phyloP scores from a whole-genome alignment of 1,140 invertebrate species.

The Dysdera silvatica region DNA sequence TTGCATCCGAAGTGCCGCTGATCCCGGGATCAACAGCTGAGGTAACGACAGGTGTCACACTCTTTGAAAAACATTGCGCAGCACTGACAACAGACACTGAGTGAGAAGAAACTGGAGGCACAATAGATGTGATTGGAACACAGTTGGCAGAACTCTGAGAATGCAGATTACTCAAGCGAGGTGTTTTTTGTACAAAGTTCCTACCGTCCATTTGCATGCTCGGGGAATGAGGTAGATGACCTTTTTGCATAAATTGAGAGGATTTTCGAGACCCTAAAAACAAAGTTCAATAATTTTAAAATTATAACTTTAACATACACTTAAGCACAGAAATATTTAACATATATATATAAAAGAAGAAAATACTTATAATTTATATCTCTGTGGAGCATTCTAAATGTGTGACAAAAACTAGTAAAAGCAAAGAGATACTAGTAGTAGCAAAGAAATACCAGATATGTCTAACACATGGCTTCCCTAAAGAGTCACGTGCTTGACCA shows the following conservation, averaged over 20 bases:
- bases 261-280: conserved; percentile 22
- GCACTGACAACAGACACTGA: too few species aligned
- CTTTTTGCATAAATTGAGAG: conserved; percentile 26
- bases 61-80: too few species aligned
- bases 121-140: conserved; percentile 21
- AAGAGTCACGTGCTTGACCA: too few species aligned
- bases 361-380: background rate
- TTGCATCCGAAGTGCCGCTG: conserved; percentile 21
- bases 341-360: background rate
- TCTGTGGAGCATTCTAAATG: background rate
- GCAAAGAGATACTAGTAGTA: too few species aligned
- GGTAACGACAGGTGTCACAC: too few species aligned
- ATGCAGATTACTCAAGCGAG: conserved; percentile 20
- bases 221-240: conserved; percentile 29
- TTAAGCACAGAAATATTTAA: too few species aligned
- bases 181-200: conserved; percentile 16
- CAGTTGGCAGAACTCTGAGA: conserved; percentile 24
- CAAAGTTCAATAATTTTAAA: background rate
- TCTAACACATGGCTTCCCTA: too few species aligned
- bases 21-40: too few species aligned
- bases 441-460: too few species aligned
- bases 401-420: background rate
- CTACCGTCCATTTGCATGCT: conserved; percentile 20
- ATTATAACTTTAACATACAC: too few species aligned
- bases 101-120: conserved; percentile 24